These are phyloP conservation scores for Crossoptilon crossoptilon DNA, from an alignment of 2,797 vertebrate genomes.

Conservation along the genomic window DNA sequence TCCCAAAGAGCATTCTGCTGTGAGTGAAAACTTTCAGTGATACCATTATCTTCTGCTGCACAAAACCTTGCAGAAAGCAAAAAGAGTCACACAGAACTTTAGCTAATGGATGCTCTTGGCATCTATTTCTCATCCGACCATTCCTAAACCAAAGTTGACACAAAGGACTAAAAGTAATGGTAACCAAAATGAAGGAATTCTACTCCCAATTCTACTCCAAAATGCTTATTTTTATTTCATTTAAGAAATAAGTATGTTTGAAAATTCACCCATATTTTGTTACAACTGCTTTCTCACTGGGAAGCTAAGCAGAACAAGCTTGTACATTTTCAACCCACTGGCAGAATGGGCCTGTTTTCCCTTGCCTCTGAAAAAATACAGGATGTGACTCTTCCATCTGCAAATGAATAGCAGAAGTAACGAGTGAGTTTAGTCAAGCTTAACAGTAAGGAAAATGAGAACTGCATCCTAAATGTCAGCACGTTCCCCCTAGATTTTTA, in stretches of 20 bases:
- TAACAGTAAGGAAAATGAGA: constrained; percentile 28
- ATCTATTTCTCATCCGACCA: not conserved
- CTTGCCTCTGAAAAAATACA: not conserved
- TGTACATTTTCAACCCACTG: not conserved
- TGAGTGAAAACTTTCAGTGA: not conserved
- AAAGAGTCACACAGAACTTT: not conserved
- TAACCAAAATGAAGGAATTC: not conserved
- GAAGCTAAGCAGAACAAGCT: not conserved
- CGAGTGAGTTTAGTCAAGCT: constrained; percentile 8
- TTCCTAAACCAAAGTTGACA: not conserved
- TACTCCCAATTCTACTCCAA: not conserved
- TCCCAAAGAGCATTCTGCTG: not conserved
- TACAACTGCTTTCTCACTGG: not conserved
- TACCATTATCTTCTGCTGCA: not conserved
- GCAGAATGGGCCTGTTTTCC: not conserved
- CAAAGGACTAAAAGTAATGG: not conserved
- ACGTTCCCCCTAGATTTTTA: constrained; percentile 11
- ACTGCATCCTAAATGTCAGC: constrained; percentile 29
- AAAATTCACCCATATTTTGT: not conserved
- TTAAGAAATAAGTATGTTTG: not conserved
- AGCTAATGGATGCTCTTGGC: not conserved
- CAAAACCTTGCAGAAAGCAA: not conserved
- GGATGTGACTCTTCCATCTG: not conserved
- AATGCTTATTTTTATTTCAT: not conserved
- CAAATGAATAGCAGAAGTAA: constrained; percentile 18